A percentile compares a stretch with the other conserved stretches of the same genome.
These are phyloP conservation scores for Scartelaos histophorus DNA, from an alignment of 2,113 vertebrate genomes.

Conservation along the genomic window DNA sequence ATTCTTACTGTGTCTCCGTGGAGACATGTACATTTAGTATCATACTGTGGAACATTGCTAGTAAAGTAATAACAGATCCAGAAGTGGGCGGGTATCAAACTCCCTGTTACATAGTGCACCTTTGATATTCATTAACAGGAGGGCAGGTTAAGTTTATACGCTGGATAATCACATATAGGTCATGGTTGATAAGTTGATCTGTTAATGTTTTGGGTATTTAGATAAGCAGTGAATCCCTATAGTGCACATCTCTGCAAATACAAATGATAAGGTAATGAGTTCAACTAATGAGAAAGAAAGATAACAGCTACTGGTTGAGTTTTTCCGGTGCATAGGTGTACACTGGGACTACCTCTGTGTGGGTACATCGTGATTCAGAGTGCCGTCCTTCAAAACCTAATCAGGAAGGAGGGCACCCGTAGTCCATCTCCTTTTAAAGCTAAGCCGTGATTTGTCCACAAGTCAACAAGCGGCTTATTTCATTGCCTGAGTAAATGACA, in stretches of 20 bases:
- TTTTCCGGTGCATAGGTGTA: neutral
- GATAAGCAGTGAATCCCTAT: conserved; percentile 12
- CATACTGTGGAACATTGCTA: no score
- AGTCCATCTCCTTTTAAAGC: conserved; percentile 35
- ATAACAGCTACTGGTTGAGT: conserved; percentile 23
- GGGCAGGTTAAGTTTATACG: neutral
- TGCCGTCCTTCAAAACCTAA: conserved; percentile 54
- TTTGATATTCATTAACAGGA: neutral
- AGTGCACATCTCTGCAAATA: conserved; percentile 38
- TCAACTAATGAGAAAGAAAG: conserved; percentile 39
- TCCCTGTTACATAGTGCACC: neutral
- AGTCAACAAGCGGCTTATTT: conserved; percentile 43
- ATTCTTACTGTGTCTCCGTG: no score
- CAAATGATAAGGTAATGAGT: conserved; percentile 43
- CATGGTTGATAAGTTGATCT: conserved; percentile 1
- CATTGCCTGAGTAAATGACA: conserved; percentile 58
- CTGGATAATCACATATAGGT: neutral
- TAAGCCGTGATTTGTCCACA: conserved; percentile 47
- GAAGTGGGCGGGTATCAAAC: no score
- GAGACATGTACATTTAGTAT: no score
- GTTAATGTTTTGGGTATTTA: neutral
- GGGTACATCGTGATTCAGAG: conserved; percentile 48
- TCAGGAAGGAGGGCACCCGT: conserved; percentile 36
- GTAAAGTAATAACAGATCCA: no score
- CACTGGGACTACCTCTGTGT: conserved; percentile 10